Evolutionary conservation across 2,797 vertebrate genomes (phyloP).

Genomic region (Propithecus deckenii): DNA sequence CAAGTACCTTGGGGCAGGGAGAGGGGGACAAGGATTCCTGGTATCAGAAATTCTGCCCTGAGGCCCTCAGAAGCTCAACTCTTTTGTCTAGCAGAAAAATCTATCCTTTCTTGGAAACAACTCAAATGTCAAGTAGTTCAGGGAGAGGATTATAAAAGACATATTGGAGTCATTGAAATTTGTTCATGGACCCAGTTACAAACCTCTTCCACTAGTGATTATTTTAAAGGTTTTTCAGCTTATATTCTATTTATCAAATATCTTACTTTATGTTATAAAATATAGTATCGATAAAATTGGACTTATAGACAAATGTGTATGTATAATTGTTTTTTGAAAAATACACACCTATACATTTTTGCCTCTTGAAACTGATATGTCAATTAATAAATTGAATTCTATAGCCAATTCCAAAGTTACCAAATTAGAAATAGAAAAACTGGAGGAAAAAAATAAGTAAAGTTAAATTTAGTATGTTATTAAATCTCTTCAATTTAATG

Average conservation of each 20-base stretch:
- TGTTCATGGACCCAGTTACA: background rate
- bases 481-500: background rate
- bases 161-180: background rate
- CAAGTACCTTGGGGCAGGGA: background rate
- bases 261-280: background rate
- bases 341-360: background rate
- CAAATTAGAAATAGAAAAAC: background rate
- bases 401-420: background rate
- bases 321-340: background rate
- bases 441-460: background rate
- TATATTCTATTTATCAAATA: background rate
- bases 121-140: background rate
- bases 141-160: background rate
- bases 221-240: background rate
- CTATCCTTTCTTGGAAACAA: background rate
- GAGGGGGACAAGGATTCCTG: background rate
- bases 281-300: background rate
- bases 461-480: background rate
- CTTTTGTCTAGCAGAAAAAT: background rate
- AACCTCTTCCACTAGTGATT: background rate
- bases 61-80: background rate
- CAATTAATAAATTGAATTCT: background rate
- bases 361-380: rapidly evolving
- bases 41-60: background rate
- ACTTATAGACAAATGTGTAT: background rate